phyloP scores from a whole-genome alignment of 2,113 vertebrate genomes.

The Zapornia atra region DNA sequence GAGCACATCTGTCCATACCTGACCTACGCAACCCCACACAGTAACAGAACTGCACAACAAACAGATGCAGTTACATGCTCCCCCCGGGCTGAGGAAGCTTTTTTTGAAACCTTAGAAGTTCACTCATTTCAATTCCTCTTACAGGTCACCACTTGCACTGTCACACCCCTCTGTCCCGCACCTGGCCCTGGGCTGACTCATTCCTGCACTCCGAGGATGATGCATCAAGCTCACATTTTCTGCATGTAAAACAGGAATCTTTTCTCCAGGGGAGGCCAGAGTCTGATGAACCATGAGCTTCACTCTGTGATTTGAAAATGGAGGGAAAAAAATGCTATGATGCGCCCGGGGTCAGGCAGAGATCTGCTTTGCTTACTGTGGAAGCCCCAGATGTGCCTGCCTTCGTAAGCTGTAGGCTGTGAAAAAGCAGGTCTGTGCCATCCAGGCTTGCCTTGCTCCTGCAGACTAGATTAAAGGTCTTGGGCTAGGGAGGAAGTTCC shows the following conservation, averaged over 20 bases:
- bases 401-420: not conserved
- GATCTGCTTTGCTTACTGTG: not conserved
- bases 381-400: not conserved
- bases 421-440: not conserved
- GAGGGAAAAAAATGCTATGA: not conserved
- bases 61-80: conserved; percentile 13
- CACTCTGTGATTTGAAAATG: not conserved
- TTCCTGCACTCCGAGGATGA: conserved; percentile 2
- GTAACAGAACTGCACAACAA: conserved; percentile 13
- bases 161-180: conserved; percentile 58
- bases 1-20: conserved; percentile 25
- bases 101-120: conserved; percentile 49
- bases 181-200: conserved; percentile 58
- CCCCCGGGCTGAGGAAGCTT: not conserved
- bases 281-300: not conserved
- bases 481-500: not conserved
- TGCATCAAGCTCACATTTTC: not conserved
- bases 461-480: not conserved
- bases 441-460: not conserved
- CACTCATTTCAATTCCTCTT: conserved; percentile 37
- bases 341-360: not conserved
- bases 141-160: conserved; percentile 44
- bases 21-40: not conserved
- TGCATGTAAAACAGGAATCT: not conserved
- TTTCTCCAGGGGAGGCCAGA: not conserved